These are phyloP conservation scores for Drosophila robusta DNA, from an alignment of 2,888 invertebrate genomes.

Conservation along the genomic window DNA sequence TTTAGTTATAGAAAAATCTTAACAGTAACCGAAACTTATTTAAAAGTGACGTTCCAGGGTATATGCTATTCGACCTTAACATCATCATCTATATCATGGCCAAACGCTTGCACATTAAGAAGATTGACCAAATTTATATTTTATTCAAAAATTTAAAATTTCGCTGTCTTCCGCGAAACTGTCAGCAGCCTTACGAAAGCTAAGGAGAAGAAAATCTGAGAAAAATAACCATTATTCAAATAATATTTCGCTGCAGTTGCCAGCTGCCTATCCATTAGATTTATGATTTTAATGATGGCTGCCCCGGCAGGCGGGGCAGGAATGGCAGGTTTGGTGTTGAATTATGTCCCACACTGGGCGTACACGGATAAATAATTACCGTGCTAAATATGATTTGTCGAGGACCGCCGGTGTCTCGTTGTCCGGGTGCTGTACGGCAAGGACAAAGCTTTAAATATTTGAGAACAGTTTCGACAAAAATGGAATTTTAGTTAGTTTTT, in stretches of 20 bases:
- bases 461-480: slow-evolving; percentile 12
- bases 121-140: too few relatives aligned
- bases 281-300: slow-evolving; percentile 69
- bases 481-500: neutral
- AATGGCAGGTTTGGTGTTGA: slow-evolving; percentile 16
- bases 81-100: too few relatives aligned
- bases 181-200: slow-evolving; percentile 6
- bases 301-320: neutral
- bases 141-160: neutral
- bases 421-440: slow-evolving; percentile 43
- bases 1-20: too few relatives aligned
- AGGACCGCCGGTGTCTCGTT: slow-evolving; percentile 1
- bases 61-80: too few relatives aligned
- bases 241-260: slow-evolving; percentile 39
- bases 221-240: slow-evolving; percentile 51
- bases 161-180: neutral
- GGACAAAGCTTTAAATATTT: slow-evolving; percentile 52
- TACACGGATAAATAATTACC: slow-evolving; percentile 69
- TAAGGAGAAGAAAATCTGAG: slow-evolving; percentile 7
- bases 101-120: too few relatives aligned
- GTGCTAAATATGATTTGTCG: slow-evolving; percentile 71
- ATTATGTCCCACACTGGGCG: slow-evolving; percentile 4
- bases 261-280: slow-evolving; percentile 65
- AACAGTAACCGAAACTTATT: too few relatives aligned
- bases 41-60: too few relatives aligned